Percentiles rank a stretch among this genome's conserved stretches.
phyloP scores from a whole-genome alignment of 1,140 invertebrate genomes.

The Aphaenogaster floridana region DNA sequence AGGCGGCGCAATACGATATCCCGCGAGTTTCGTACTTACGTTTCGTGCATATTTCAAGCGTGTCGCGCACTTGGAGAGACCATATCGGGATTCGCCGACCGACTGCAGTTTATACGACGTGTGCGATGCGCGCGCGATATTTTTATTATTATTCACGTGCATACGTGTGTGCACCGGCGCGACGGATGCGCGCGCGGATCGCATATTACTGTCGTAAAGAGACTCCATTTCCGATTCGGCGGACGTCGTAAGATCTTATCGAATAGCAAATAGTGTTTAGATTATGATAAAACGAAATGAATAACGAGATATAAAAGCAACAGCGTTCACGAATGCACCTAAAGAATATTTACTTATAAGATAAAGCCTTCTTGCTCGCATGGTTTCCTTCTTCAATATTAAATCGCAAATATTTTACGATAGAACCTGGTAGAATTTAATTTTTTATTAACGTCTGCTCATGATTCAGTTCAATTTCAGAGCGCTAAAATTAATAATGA shows the following conservation, averaged over 20 bases:
- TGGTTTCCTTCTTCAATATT: neutral
- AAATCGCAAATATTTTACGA: neutral
- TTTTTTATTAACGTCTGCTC: neutral
- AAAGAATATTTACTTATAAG: slow-evolving; percentile 25
- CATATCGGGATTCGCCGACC: slow-evolving; percentile 72
- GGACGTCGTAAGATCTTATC: slow-evolving; percentile 38
- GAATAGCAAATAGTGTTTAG: slow-evolving; percentile 26
- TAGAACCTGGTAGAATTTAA: neutral
- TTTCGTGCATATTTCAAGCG: slow-evolving; percentile 75
- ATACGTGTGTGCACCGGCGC: neutral
- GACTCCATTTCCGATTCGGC: slow-evolving; percentile 38
- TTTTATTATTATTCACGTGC: slow-evolving; percentile 34
- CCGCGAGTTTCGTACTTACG: slow-evolving; percentile 75
- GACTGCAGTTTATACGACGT: slow-evolving; percentile 66
- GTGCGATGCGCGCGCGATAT: neutral
- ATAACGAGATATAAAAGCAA: neutral
- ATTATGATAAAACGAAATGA: slow-evolving; percentile 42
- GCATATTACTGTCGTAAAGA: slow-evolving; percentile 5
- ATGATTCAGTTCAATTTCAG: neutral
- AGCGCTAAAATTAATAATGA: neutral
- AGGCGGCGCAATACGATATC: slow-evolving; percentile 74
- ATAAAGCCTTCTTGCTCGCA: neutral
- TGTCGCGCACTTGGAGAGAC: slow-evolving; percentile 69
- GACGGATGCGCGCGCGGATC: slow-evolving; percentile 12
- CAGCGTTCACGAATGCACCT: neutral